A percentile compares a stretch with the other conserved stretches of the same genome.
Evolutionary conservation across 2,797 vertebrate genomes (phyloP).

Genomic region (Danio choprae): DNA sequence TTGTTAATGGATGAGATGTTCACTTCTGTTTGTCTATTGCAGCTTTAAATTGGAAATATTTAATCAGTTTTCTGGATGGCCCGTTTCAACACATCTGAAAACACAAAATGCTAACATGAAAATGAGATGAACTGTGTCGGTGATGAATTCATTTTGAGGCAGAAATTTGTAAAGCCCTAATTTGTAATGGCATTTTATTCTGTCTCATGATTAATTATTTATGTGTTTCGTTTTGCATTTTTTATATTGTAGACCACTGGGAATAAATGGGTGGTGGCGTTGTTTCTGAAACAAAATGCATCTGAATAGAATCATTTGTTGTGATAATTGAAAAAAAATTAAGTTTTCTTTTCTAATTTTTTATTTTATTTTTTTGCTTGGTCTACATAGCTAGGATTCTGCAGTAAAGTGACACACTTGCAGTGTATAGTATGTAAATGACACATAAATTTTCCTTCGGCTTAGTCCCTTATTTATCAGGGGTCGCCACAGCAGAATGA

Average conservation of each 20-base stretch:
- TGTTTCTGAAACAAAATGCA: background rate
- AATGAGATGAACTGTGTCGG: conserved; percentile 3
- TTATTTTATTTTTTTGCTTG: background rate
- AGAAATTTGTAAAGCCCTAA: background rate
- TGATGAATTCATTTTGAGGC: background rate
- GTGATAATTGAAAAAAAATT: background rate
- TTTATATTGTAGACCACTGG: background rate
- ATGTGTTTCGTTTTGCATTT: background rate
- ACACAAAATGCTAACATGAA: background rate
- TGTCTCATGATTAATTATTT: conserved; percentile 17
- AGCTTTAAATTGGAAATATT: conserved; percentile 36
- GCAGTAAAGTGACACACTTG: too few relatives aligned
- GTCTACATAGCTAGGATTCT: background rate
- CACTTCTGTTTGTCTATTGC: conserved; percentile 32
- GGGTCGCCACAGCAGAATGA: too few relatives aligned
- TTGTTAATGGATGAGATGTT: conserved; percentile 43
- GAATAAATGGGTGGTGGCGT: background rate
- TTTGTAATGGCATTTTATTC: conserved; percentile 7
- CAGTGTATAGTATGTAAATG: background rate
- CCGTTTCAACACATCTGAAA: conserved; percentile 7
- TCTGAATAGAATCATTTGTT: background rate
- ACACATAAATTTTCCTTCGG: too few relatives aligned
- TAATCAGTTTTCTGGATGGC: conserved; percentile 1
- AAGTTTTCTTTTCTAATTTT: too few relatives aligned
- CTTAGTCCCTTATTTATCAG: too few relatives aligned